Conservation (phyloP, 2,888 invertebrate species). For the Drosophila mulleri region DNA sequence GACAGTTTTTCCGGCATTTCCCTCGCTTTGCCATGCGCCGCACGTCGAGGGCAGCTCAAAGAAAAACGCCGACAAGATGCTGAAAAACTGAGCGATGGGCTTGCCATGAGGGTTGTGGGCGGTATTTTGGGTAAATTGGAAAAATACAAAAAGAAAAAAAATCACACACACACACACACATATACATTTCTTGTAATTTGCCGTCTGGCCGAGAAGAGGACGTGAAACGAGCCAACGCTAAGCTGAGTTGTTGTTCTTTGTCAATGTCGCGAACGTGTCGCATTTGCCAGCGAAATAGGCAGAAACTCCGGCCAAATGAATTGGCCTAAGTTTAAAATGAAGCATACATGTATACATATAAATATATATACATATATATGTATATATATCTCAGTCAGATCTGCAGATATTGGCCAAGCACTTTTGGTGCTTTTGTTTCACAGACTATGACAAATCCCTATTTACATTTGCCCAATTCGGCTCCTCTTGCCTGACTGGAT, state of each 20-base stretch:
- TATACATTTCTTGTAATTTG: slow-evolving; percentile 33
- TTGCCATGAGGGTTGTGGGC: background rate
- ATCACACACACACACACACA: background rate
- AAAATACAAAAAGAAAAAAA: slow-evolving; percentile 4
- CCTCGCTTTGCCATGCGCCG: slow-evolving; percentile 59
- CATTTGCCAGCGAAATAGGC: slow-evolving; percentile 36
- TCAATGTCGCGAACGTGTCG: slow-evolving; percentile 57
- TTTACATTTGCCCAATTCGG: slow-evolving; percentile 47
- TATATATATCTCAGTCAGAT: background rate
- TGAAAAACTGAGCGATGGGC: slow-evolving; percentile 19
- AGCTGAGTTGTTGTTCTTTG: slow-evolving; percentile 38
- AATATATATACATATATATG: background rate
- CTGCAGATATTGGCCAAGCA: slow-evolving; percentile 23
- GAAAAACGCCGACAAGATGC: slow-evolving; percentile 47
- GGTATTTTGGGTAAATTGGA: slow-evolving; percentile 22
- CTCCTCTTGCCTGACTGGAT: slow-evolving; percentile 22
- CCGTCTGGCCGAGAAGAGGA: slow-evolving; percentile 41
- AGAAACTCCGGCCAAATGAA: slow-evolving; percentile 36
- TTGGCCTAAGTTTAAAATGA: slow-evolving; percentile 41
- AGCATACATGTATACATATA: background rate
- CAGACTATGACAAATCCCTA: slow-evolving; percentile 52
- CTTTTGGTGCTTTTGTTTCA: slow-evolving; percentile 17
- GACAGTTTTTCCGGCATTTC: slow-evolving; percentile 66
- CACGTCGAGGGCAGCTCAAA: slow-evolving; percentile 65
- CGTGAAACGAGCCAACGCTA: slow-evolving; percentile 37